Evolutionary conservation across 2,888 invertebrate species (phyloP), one percentile per base, ranked within the genome.

Genomic region (Tortricodes alternella): DNA sequence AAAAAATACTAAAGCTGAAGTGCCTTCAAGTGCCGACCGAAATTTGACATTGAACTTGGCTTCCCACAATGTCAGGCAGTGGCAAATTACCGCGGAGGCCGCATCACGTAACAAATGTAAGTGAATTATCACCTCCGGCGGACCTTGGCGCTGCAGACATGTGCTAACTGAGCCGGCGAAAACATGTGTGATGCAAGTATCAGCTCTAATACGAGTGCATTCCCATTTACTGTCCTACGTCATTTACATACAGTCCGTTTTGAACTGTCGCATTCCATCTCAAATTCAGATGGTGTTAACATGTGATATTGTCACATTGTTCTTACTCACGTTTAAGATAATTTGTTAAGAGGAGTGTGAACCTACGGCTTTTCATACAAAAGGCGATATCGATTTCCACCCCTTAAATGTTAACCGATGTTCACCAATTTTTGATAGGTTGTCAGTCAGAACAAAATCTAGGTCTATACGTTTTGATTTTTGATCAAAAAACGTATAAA

Each of bases 121-220:
- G 59, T 66, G 64, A 79, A 70, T 83, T 82, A 80, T 65, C 78
- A 78, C 74, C 63, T 71, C 56, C 39, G 49, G 62, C 67, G 19
- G 41, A 46, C 64, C 63, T 67, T 66, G 64, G 24, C 53, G 23
- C 46, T 65, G 5, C 3, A 46, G 39, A 27, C 48, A 49, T 48
- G 60, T 67, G 71, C 58, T 71, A 71, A 74, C 68, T 44, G 58
- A 60, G 43, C 52, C 46, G 58, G 37, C 58, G 61, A 64, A 60
- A 59, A 55, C 41, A 53, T 24, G 39, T 53, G 48, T 15, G 24
- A 29, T 43, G 44, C 29, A 55, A 35, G 44, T 29, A 27, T 43
- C 19, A 23, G 24, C 32, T 43, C 18, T 8, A 38, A 7, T 19
- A 9, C 13, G 9, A 21, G 16, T 32, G 7, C 13, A 29, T 7